Conservation (phyloP, 1,140 invertebrate genomes). For the Scaptomyza montana region DNA sequence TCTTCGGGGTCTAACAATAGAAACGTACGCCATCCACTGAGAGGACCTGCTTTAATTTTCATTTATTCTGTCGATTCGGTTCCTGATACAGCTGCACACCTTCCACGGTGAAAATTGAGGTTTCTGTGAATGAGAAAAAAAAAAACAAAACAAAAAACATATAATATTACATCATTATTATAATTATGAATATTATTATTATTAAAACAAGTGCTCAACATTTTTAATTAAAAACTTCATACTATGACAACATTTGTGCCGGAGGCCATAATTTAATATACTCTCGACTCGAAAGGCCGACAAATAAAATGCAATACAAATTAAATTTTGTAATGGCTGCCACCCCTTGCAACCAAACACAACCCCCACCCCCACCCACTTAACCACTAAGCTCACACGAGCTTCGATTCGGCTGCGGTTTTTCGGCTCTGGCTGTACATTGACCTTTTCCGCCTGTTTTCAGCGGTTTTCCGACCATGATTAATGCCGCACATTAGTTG, state of each 20-base stretch:
- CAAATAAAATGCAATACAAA: slow-evolving; percentile 74
- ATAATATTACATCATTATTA: neutral
- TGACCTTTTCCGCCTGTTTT: slow-evolving; percentile 45
- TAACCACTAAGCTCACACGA: slow-evolving; percentile 22
- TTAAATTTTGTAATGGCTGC: slow-evolving; percentile 55
- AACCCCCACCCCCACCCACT: neutral
- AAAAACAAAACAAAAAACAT: too few relatives aligned
- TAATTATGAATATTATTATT: neutral
- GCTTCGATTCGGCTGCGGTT: neutral
- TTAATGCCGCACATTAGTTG: slow-evolving; percentile 78
- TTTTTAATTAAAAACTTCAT: slow-evolving; percentile 58
- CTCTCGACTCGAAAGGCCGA: slow-evolving; percentile 23
- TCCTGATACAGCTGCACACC: slow-evolving; percentile 91
- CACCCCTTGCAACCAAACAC: neutral
- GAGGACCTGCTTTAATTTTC: slow-evolving; percentile 84
- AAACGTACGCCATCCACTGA: slow-evolving; percentile 84
- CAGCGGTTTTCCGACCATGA: slow-evolving; percentile 57
- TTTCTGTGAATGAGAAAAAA: slow-evolving; percentile 87
- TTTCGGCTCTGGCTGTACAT: slow-evolving; percentile 24
- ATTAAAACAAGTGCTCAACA: slow-evolving; percentile 4
- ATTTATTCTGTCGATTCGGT: slow-evolving; percentile 84
- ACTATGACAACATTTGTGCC: slow-evolving; percentile 46
- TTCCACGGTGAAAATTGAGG: slow-evolving; percentile 96
- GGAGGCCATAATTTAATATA: slow-evolving; percentile 67
- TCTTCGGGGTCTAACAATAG: slow-evolving; percentile 77